Percentiles rank a stretch among this genome's conserved stretches.
Conservation (phyloP, 2,113 vertebrate species). For the Xyrauchen texanus region DNA sequence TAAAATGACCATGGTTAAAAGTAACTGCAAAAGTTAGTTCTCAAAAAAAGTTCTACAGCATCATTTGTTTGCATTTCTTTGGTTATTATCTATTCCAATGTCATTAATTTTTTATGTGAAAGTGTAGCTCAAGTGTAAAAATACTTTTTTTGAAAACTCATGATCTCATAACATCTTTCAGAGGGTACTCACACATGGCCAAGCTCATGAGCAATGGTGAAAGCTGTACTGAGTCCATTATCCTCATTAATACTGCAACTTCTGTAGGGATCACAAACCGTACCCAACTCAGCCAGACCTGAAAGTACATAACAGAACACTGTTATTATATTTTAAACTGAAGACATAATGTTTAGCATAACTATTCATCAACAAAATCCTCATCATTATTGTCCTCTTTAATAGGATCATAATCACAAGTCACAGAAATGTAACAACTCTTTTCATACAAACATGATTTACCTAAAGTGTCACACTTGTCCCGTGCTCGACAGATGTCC, state of each 20-base stretch:
- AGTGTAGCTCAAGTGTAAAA: too few species aligned
- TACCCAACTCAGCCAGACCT: slow-evolving; percentile 96
- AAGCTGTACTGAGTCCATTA: slow-evolving; percentile 94
- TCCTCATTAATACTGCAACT: slow-evolving; percentile 98
- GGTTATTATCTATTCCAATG: too few species aligned
- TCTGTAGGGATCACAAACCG: slow-evolving; percentile 93
- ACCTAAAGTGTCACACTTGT: slow-evolving; percentile 99
- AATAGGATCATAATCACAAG: background rate
- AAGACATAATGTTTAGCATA: background rate
- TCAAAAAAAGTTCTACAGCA: too few species aligned
- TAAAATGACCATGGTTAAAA: too few species aligned
- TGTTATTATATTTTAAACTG: background rate
- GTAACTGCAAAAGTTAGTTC: too few species aligned
- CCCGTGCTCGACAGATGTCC: slow-evolving; percentile 96
- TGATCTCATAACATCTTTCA: background rate
- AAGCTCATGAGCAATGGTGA: slow-evolving; percentile 97
- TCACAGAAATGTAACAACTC: too few species aligned
- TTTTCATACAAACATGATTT: slow-evolving; percentile 56
- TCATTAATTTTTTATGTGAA: too few species aligned
- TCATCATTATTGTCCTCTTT: background rate
- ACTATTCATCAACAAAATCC: too few species aligned
- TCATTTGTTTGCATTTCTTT: too few species aligned
- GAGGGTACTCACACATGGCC: slow-evolving; percentile 91
- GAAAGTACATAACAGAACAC: slow-evolving; percentile 21
- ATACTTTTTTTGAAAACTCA: too few species aligned